Conservation (phyloP, 2,113 vertebrate genomes). For the Sorex araneus region DNA sequence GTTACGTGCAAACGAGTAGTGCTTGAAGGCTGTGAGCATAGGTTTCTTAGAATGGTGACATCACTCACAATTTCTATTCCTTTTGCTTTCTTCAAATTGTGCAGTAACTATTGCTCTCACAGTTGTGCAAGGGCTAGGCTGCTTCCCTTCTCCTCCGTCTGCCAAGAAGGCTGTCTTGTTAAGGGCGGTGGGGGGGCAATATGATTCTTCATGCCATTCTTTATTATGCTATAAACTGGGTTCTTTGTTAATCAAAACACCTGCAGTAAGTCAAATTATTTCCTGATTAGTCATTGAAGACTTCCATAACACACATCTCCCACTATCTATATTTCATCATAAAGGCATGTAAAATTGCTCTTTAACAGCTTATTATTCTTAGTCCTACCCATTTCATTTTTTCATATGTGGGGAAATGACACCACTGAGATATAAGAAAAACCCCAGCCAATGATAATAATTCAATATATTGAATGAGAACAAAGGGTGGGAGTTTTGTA, state of each 20-base stretch:
- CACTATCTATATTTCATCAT: conserved; percentile 3
- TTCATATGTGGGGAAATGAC: conserved; percentile 62
- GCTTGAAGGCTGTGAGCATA: background rate
- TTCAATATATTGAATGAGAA: conserved; percentile 48
- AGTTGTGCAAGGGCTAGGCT: background rate
- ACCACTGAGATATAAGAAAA: conserved; percentile 71
- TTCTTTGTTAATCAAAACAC: conserved; percentile 46
- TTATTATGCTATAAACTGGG: conserved; percentile 64
- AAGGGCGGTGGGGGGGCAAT: background rate
- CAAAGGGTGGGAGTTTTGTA: conserved; percentile 40
- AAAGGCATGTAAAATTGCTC: background rate
- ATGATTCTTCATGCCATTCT: conserved; percentile 33
- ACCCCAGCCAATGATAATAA: conserved; percentile 49
- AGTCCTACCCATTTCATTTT: conserved; percentile 39
- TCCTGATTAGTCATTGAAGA: conserved; percentile 7
- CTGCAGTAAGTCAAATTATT: conserved; percentile 1
- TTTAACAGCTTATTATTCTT: conserved; percentile 50
- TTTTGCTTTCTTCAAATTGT: background rate
- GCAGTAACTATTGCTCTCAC: background rate
- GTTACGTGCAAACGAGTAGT: background rate
- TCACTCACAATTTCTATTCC: background rate
- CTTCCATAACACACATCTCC: background rate
- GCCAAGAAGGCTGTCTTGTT: background rate
- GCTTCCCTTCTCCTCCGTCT: too few relatives aligned
- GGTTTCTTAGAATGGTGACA: background rate